phyloP scores from a whole-genome alignment of 2,113 vertebrate genomes.

The Ptilorrhoa leucosticta region DNA sequence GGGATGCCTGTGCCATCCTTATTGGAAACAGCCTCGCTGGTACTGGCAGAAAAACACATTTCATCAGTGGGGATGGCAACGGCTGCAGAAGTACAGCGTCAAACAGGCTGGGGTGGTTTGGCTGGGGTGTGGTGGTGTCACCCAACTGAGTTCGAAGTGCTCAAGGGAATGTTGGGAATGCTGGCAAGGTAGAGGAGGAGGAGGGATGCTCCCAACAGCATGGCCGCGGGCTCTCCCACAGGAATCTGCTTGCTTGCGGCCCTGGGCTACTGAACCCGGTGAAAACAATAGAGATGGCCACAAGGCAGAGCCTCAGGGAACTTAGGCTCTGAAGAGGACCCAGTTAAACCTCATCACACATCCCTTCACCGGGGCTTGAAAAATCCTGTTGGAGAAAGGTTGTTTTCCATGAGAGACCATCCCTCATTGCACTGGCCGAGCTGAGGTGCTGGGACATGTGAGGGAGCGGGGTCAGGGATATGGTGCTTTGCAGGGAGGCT shows the following conservation, averaged over 20 bases:
- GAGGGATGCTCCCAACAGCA: not conserved
- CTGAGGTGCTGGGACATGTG: not conserved
- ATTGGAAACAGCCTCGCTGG: not conserved
- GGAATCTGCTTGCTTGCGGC: not conserved
- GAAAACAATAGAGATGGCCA: not conserved
- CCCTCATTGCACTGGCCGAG: accelerated
- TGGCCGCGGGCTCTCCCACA: not conserved
- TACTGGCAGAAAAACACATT: not conserved
- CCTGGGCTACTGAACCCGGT: not conserved
- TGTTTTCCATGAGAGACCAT: not conserved
- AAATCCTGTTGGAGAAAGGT: not conserved
- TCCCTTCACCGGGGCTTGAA: not conserved
- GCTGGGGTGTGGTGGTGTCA: slow-evolving; percentile 27
- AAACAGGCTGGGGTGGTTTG: slow-evolving; percentile 49
- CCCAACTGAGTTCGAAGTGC: not conserved
- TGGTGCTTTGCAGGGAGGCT: accelerated
- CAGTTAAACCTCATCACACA: not conserved
- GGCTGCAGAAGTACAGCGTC: not conserved
- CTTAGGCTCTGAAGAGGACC: not conserved
- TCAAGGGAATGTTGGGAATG: slow-evolving; percentile 9
- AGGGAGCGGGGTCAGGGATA: not conserved
- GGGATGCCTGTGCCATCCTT: not conserved
- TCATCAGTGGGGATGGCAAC: not conserved
- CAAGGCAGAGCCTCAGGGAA: not conserved
- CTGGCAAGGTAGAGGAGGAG: not conserved